These are phyloP conservation scores for Mechanitis messenoides DNA, from an alignment of 2,888 invertebrate species.

Conservation along the genomic window DNA sequence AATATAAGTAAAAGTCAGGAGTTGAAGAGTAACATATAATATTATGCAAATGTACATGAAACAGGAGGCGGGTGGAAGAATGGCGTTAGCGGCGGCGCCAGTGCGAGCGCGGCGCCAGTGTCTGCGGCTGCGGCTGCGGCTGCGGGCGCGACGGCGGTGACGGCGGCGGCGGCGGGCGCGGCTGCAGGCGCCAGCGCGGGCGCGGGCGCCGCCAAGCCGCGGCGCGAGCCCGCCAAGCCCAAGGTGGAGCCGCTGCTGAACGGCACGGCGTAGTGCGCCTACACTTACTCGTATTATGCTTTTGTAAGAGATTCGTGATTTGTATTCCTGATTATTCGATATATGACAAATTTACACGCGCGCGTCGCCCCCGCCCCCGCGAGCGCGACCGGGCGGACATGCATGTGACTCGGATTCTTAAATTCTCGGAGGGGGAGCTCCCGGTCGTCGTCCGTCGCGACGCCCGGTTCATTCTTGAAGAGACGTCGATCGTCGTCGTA, in stretches of 20 bases:
- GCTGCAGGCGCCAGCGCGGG: slow-evolving; percentile 30
- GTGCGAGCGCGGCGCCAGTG: slow-evolving; percentile 23
- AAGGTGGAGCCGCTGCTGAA: slow-evolving; percentile 80
- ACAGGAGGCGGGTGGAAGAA: slow-evolving; percentile 70
- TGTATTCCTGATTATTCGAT: slow-evolving; percentile 75
- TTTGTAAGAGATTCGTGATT: slow-evolving; percentile 75
- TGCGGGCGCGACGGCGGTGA: slow-evolving; percentile 28
- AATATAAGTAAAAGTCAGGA: not conserved
- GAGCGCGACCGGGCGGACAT: slow-evolving; percentile 17
- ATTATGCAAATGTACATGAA: not conserved
- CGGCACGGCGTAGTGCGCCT: slow-evolving; percentile 74
- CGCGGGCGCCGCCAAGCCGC: slow-evolving; percentile 42
- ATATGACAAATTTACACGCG: slow-evolving; percentile 65
- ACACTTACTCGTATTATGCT: slow-evolving; percentile 71
- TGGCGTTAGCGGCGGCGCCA: slow-evolving; percentile 40
- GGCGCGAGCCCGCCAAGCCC: slow-evolving; percentile 69
- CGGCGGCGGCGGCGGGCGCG: slow-evolving; percentile 28
- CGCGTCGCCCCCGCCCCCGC: slow-evolving; percentile 58
- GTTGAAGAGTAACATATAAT: slow-evolving; percentile 4
- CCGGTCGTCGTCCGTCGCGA: slow-evolving; percentile 47
- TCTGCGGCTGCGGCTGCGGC: slow-evolving; percentile 43
- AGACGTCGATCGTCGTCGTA: slow-evolving; percentile 35
- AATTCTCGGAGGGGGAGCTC: slow-evolving; percentile 33
- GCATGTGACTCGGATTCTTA: slow-evolving; percentile 17
- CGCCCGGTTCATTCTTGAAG: slow-evolving; percentile 52